These are phyloP conservation scores for Sebastes trivittatus DNA, from an alignment of 2,797 vertebrate species.

Conservation along the genomic window DNA sequence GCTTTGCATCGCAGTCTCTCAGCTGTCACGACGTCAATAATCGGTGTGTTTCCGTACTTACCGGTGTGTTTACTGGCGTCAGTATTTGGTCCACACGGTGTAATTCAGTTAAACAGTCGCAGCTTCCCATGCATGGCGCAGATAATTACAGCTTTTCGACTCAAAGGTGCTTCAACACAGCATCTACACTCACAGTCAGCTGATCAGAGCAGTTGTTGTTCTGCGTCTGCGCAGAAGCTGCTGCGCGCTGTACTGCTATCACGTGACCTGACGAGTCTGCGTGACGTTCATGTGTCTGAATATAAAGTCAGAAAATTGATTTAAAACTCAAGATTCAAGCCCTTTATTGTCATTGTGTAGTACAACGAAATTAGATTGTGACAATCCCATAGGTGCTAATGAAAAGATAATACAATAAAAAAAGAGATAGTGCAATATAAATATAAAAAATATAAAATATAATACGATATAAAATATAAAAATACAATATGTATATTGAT, in stretches of 20 bases:
- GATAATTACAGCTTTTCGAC: slow-evolving; percentile 43
- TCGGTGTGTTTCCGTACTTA: slow-evolving; percentile 49
- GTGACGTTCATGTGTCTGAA: not conserved
- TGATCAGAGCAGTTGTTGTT: slow-evolving; percentile 62
- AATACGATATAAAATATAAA: too few relatives aligned
- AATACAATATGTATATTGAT: too few relatives aligned
- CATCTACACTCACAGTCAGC: slow-evolving; percentile 80
- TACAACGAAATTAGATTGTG: too few relatives aligned
- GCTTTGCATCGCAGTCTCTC: slow-evolving; percentile 43
- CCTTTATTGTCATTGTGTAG: too few relatives aligned
- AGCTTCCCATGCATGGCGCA: slow-evolving; percentile 50
- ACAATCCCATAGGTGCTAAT: too few relatives aligned
- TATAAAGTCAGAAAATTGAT: not conserved
- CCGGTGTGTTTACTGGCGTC: slow-evolving; percentile 44
- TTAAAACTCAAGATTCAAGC: fast-evolving
- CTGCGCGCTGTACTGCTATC: slow-evolving; percentile 33
- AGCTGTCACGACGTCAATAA: slow-evolving; percentile 64
- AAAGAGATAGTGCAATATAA: too few relatives aligned
- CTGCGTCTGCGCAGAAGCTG: slow-evolving; percentile 55
- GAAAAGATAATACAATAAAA: too few relatives aligned
- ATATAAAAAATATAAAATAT: too few relatives aligned
- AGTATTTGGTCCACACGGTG: slow-evolving; percentile 14
- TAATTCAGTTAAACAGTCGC: slow-evolving; percentile 19
- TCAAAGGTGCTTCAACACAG: slow-evolving; percentile 60
- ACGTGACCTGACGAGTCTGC: not conserved